phyloP scores from a whole-genome alignment of 1,140 invertebrate species.

The Leptoteleia sp. region DNA sequence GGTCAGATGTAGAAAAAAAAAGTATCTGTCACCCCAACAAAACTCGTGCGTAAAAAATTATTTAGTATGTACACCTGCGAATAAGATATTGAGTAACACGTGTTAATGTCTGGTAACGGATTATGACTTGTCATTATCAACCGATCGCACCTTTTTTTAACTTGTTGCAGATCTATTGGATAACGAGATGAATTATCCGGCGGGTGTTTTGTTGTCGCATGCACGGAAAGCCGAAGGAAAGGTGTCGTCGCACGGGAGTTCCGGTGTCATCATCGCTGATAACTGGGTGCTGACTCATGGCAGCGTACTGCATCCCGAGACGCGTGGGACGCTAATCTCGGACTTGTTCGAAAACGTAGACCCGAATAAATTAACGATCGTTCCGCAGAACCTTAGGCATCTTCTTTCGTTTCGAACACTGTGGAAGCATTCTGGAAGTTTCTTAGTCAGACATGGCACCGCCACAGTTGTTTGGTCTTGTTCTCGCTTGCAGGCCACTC shows the following conservation, averaged over 20 bases:
- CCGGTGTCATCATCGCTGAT: constrained; percentile 81
- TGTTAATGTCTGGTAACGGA: not conserved
- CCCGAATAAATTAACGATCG: constrained; percentile 53
- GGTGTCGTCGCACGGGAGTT: constrained; percentile 63
- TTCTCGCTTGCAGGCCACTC: constrained; percentile 78
- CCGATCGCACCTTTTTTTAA: not conserved
- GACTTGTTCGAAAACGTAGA: constrained; percentile 31
- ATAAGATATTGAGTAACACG: constrained; percentile 2
- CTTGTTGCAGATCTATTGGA: constrained; percentile 25
- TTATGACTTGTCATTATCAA: too few relatives aligned
- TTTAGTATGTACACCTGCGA: too few relatives aligned
- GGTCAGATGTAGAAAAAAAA: constrained; percentile 9
- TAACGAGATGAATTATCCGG: constrained; percentile 44
- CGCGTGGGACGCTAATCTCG: constrained; percentile 12
- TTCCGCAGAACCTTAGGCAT: constrained; percentile 21
- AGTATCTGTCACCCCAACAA: constrained; percentile 3
- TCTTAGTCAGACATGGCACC: constrained; percentile 39
- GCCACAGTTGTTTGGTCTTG: constrained; percentile 78
- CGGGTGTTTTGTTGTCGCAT: constrained; percentile 68
- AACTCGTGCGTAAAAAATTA: not conserved
- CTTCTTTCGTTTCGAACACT: constrained; percentile 60
- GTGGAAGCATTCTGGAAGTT: constrained; percentile 45
- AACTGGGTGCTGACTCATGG: constrained; percentile 82
- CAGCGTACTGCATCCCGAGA: constrained; percentile 76
- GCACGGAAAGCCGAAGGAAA: constrained; percentile 6